These are phyloP conservation scores for Lagodon rhomboides DNA, from an alignment of 2,797 vertebrate genomes.

Conservation along the genomic window DNA sequence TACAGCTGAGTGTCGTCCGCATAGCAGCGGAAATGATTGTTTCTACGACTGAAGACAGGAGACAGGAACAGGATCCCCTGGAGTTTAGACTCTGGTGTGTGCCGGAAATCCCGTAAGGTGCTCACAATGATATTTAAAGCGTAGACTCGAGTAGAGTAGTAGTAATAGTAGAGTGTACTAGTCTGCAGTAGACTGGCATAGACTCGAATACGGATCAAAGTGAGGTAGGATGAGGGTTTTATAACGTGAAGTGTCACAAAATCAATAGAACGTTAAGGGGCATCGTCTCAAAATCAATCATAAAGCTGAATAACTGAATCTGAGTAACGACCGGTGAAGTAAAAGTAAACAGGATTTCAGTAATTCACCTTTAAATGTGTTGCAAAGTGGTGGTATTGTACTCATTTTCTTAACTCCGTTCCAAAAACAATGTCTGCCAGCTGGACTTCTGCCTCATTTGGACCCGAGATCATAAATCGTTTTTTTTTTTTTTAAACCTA, in stretches of 20 bases:
- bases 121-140: neutral
- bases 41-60: neutral
- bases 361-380: constrained; percentile 25
- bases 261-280: neutral
- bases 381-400: constrained; percentile 9
- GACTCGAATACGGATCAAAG: no score
- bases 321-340: constrained; percentile 20
- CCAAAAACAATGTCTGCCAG: constrained; percentile 11
- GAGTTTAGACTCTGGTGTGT: neutral
- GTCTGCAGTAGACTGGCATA: no score
- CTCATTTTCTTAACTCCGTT: constrained; percentile 34
- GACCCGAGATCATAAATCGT: constrained; percentile 64
- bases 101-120: neutral
- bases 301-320: constrained; percentile 18
- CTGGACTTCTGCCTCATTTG: constrained; percentile 53
- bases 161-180: no score
- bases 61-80: neutral
- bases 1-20: no score
- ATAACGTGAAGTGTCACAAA: no score
- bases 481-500: constrained; percentile 27
- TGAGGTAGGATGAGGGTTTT: no score
- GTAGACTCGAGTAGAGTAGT: no score
- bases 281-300: constrained; percentile 17
- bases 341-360: constrained; percentile 24
- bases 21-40: no score